Evolutionary conservation across 2,888 invertebrate genomes (phyloP), one percentile per base, ranked within the genome.

Genomic region (Himalopsyche kuldschensis): DNA sequence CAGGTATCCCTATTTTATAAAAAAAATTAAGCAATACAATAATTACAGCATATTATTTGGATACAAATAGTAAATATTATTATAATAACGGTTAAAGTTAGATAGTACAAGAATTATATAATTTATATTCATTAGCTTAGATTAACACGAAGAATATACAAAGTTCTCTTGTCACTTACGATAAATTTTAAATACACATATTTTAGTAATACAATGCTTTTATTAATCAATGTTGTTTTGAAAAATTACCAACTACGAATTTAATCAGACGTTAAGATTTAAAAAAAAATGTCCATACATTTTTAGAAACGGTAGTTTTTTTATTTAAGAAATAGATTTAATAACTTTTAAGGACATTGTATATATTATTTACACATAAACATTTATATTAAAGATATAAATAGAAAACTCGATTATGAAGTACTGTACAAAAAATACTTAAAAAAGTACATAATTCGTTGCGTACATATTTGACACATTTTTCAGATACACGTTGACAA

Each of bases 21-120:
- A 76, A 11, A 30, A 47, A 55, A 55, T 20, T 24, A 79, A 31
- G 47, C 17, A 63, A 47, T 82, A 47, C 2, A 15, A 41, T 31
- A 69, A 78, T 32, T 69, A 79, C 47, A 48, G 15, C 35, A 75
- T 41, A 82, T 82, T 79, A 82, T 46, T 63, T 82, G 79, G 32
- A 47, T 47, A 81, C 55, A 63, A 20, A 55, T 55, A 55, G 55
- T 55, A 55, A 6, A 55, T 55, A n/a, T n/a, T 48, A 55, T 55
- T 20, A 20, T 20, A 55, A 55, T 55, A 55, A 55, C 24, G 24
- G 24, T 55, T 55, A 55, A 20, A 8, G 55, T 55, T 55, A 48
- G 48, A 20, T 48, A 55, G 55, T 55, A 55, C 55, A 55, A 55
- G 20, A 20, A 20, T 20, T 55, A 24, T 20, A 20, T 55, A 55